These are phyloP conservation scores for Pristionchus entomophagus DNA, from an alignment of 2,888 invertebrate species.

Conservation along the genomic window DNA sequence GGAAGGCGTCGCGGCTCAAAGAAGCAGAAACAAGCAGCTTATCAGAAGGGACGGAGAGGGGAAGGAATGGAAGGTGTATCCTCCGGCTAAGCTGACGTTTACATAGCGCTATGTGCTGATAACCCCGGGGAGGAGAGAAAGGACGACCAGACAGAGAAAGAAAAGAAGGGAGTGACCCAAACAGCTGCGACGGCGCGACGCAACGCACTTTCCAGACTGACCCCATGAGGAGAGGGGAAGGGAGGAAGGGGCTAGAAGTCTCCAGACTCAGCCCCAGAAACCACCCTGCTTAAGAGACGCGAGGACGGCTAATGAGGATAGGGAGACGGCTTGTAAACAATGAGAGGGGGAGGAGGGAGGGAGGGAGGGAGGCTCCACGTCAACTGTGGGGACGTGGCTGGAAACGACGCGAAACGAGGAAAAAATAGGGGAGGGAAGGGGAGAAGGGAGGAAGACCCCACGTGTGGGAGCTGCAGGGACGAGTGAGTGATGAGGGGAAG, in stretches of 20 bases:
- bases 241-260: neutral
- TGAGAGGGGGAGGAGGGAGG: too few relatives aligned
- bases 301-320: too few relatives aligned
- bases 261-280: too few relatives aligned
- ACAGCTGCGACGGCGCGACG: neutral
- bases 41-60: neutral
- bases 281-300: too few relatives aligned
- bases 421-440: slow-evolving; percentile 23
- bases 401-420: neutral
- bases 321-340: too few relatives aligned
- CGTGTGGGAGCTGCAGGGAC: slow-evolving; percentile 42
- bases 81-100: neutral
- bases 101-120: neutral
- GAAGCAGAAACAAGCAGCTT: neutral
- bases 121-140: neutral
- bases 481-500: neutral
- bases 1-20: too few relatives aligned
- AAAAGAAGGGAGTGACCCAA: neutral
- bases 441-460: slow-evolving; percentile 28
- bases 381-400: neutral
- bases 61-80: too few relatives aligned
- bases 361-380: slow-evolving; percentile 29
- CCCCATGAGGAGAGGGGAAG: neutral
- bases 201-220: neutral
- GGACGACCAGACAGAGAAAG: slow-evolving; percentile 4